Evolutionary conservation across 1,140 invertebrate species (phyloP), one percentile per base, ranked within the genome.

Genomic region (Drosophila kanapiae): DNA sequence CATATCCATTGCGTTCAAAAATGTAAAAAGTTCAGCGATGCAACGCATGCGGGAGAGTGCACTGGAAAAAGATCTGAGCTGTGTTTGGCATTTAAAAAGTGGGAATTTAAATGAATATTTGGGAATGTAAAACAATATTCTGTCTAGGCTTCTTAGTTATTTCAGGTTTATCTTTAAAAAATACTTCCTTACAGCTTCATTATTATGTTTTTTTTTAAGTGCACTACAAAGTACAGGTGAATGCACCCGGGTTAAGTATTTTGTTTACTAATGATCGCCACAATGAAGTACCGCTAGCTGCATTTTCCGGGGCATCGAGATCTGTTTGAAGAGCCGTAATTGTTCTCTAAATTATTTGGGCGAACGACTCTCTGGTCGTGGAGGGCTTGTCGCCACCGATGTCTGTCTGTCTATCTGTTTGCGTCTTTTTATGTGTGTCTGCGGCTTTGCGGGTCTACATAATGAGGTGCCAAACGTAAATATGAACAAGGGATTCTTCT

Each of bases 191-290:
- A 8, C 14, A 29, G 8, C 10, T 9, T 4, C 10, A 45, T 23
- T 2, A 53, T 3, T 13, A 4, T 35, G 2, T 0, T 53, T 53
- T 54, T 37, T 13, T 54, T 10, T 18, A 13, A 35, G 42, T 67
- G 29, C 16, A 67, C 58, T 35, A 47, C 45, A 42, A 40, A 48
- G 16, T 58, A 67, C 80, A 88, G 84, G 83, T 87, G 80, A 87
- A 88, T 88, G 83, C 83, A 87, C 84, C 49, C 65, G 64, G 31
- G 29, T 48, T 90, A 54, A 54, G 51, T 54, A 71, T 91, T 91
- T 87, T 87, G 80, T 81, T 85, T 91, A 75, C 84, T 91, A 91
- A 83, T 90, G 88, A 91, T 78, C 78, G 45, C 67, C 80, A 79
- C 80, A 78, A 81, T 77, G 79, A 65, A 69, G 67, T 61, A 69